Evolutionary conservation across 2,888 invertebrate species (phyloP), one percentile per base, ranked within the genome.

Genomic region (Mythimna albipuncta): DNA sequence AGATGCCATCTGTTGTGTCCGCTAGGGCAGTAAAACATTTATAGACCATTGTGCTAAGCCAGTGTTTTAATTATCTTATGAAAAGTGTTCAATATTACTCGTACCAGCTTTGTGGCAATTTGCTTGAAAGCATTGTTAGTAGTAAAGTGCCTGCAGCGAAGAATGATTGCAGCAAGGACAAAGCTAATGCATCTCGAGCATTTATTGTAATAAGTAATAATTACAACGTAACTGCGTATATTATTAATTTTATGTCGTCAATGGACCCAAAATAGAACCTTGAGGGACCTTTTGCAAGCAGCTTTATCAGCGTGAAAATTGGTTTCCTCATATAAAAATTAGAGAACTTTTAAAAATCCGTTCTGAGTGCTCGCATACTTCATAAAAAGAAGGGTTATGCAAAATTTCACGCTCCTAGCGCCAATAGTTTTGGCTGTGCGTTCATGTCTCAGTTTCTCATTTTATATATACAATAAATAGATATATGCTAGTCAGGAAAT

Each of bases 1-100:
- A 76, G 70, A 66, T 69, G 64, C 44, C 79, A 66, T 72, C 64
- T 82, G 78, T 61, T 65, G 62, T 55, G 41, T 57, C 54, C 50
- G 44, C 19, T 41, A 57, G 59, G 13, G 3, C 44, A 44, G 55
- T 79, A 35, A 59, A 77, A 77, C 62, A 65, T 77, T 63, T 35
- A 66, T 63, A 19, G n/a, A 35, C n/a, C 19, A 44, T 58, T 57
- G 41, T 61, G 19, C 1, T 44, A 58, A n/a, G n/a, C n/a, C 26
- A 4, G 10, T 13, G 38, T 61, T 70, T 75, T 32, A 41, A 74
- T 57, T 35, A 0, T n/a, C 32, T 9, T 26, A 35, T 54, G 0
- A 61, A 54, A 59, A 61, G 2, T 26, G 19, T 21, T 13, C 16
- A 2, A 59, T 59, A 35, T 61, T 61, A 61, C 26, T 26, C 26